A percentile compares a stretch with the other conserved stretches of the same genome.
Conservation (phyloP, 2,113 vertebrate genomes). For the Ochotona princeps region DNA sequence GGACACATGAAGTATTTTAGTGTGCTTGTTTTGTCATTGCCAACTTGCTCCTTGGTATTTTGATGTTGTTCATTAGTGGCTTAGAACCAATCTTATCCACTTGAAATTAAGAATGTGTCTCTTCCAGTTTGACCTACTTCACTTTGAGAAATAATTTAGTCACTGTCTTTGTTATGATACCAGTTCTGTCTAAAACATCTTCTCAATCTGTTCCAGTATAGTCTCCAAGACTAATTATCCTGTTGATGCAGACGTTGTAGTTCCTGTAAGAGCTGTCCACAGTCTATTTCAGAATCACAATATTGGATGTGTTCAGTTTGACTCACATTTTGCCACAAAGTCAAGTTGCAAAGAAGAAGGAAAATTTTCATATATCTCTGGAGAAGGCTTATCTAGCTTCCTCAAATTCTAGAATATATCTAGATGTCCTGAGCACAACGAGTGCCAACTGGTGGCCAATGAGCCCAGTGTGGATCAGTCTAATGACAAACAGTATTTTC, state of each 20-base stretch:
- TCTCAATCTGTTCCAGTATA: background rate
- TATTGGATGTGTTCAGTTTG: background rate
- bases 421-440: background rate
- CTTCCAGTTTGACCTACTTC: conserved; percentile 7
- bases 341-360: background rate
- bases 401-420: background rate
- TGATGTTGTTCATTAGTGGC: background rate
- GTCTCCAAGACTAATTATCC: background rate
- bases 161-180: background rate
- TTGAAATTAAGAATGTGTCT: background rate
- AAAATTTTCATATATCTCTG: background rate
- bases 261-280: background rate
- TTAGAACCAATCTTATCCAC: background rate
- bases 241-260: background rate
- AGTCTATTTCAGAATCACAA: background rate
- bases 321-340: background rate
- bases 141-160: background rate
- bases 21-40: background rate
- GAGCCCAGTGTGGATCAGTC: background rate
- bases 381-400: background rate
- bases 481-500: background rate
- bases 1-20: background rate
- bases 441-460: background rate
- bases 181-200: background rate
- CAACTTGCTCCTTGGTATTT: background rate